Conservation (phyloP, 2,797 vertebrate genomes). For the Sibirionetta formosa region DNA sequence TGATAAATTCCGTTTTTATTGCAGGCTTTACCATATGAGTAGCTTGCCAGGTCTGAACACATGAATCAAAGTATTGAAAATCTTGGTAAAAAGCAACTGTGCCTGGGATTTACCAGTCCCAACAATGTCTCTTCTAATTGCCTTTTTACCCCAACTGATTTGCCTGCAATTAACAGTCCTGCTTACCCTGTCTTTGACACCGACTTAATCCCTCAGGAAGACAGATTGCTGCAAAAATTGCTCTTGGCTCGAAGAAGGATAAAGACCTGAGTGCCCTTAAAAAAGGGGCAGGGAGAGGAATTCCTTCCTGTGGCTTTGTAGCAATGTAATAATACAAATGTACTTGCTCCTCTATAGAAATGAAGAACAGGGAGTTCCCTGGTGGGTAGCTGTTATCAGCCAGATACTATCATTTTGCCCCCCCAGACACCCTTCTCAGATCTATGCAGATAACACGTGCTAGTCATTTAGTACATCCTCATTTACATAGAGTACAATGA, state of each 20-base stretch:
- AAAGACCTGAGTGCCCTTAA: background rate
- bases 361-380: background rate
- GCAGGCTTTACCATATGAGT: slow-evolving; percentile 31
- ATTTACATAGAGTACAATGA: slow-evolving; percentile 40
- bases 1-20: slow-evolving; percentile 21
- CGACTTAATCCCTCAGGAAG: slow-evolving; percentile 37
- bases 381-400: background rate
- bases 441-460: background rate
- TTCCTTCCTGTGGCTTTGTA: slow-evolving; percentile 5
- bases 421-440: background rate
- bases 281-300: background rate
- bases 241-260: background rate
- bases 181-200: slow-evolving; percentile 25
- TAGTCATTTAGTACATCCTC: slow-evolving; percentile 9
- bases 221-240: slow-evolving; percentile 54
- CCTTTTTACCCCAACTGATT: slow-evolving; percentile 38
- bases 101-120: background rate
- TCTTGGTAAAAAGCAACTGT: slow-evolving; percentile 25
- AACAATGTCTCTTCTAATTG: slow-evolving; percentile 49
- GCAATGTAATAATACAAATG: background rate
- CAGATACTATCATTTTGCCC: background rate
- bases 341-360: background rate
- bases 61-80: slow-evolving; percentile 24
- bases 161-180: slow-evolving; percentile 56
- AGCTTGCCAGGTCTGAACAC: slow-evolving; percentile 10